Conservation (phyloP, 2,113 vertebrate genomes). For the Sceloporus undulatus region DNA sequence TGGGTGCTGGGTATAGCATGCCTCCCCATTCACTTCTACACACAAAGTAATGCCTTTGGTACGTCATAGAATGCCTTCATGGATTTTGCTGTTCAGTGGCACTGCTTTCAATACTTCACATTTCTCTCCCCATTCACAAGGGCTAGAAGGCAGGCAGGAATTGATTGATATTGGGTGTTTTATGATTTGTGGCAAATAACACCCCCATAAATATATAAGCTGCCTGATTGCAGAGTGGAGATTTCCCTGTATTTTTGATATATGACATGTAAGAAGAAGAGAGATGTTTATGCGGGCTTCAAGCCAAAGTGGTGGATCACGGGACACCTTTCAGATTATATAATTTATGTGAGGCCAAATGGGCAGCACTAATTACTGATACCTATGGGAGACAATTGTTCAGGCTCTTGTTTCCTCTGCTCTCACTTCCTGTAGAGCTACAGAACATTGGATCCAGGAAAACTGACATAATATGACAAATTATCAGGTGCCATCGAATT, state of each 20-base stretch:
- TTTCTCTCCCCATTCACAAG: background rate
- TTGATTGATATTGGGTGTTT: background rate
- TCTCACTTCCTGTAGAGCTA: background rate
- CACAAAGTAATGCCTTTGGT: background rate
- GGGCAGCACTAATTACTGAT: background rate
- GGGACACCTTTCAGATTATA: background rate
- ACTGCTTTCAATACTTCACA: background rate
- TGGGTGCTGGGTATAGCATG: background rate
- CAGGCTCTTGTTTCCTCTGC: background rate
- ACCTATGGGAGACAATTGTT: background rate
- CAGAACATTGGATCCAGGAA: background rate
- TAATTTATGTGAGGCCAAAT: constrained; percentile 1
- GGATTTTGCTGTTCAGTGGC: background rate
- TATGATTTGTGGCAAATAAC: background rate
- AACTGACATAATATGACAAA: constrained; percentile 1
- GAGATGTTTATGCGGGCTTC: background rate
- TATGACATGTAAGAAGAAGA: background rate
- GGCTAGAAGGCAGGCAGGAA: background rate
- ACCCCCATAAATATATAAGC: background rate
- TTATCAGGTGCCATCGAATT: background rate
- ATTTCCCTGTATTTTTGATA: background rate
- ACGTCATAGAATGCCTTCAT: background rate
- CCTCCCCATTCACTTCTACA: background rate
- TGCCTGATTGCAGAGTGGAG: background rate
- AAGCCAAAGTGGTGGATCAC: background rate